These are phyloP conservation scores for Tenodera sinensis DNA, from an alignment of 2,888 invertebrate genomes.

Conservation along the genomic window DNA sequence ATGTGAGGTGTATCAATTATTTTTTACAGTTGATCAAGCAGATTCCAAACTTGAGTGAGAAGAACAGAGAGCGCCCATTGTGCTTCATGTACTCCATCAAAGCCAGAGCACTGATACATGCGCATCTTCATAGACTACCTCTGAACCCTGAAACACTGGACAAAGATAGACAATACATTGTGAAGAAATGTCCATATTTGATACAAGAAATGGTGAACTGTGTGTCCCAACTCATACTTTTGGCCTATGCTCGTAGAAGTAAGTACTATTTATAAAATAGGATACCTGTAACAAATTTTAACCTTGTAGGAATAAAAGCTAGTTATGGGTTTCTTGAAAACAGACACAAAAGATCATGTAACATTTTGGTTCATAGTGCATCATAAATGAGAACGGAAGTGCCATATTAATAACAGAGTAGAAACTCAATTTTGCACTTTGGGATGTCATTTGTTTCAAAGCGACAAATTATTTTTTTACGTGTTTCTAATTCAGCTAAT, in stretches of 20 bases:
- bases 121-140: constrained; percentile 84
- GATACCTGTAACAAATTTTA: no score
- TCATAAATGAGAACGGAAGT: no score
- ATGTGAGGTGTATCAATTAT: neutral
- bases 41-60: constrained; percentile 87
- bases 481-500: no score
- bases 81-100: constrained; percentile 89
- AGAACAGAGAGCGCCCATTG: constrained; percentile 92
- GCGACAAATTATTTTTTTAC: no score
- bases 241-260: constrained; percentile 87
- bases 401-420: no score
- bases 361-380: no score
- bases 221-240: constrained; percentile 86
- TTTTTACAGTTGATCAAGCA: constrained; percentile 77
- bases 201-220: constrained; percentile 97
- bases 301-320: no score
- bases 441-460: no score
- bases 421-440: no score
- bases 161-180: constrained; percentile 76
- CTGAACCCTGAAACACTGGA: constrained; percentile 76
- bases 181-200: constrained; percentile 89
- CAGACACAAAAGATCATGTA: no score
- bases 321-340: no score
- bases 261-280: constrained; percentile 43
- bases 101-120: constrained; percentile 91